Evolutionary conservation across 2,113 vertebrate species (phyloP).

Genomic region (Stigmatopora nigra): DNA sequence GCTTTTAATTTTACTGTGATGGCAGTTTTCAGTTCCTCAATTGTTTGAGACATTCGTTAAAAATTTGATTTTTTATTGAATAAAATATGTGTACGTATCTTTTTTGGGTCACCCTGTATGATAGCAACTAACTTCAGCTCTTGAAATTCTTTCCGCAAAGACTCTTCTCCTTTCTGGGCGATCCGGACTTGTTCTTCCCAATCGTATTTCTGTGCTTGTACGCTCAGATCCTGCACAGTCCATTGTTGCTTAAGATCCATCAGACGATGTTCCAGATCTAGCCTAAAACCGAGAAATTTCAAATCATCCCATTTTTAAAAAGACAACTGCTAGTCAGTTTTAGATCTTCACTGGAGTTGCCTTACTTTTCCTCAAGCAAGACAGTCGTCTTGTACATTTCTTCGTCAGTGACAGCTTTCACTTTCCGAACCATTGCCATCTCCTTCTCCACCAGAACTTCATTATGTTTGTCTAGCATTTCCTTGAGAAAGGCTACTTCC

Average conservation of each 20-base stretch:
- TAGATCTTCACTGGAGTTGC: neutral
- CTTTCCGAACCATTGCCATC: conserved; percentile 80
- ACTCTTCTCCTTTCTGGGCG: conserved; percentile 76
- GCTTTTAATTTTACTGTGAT: too few relatives aligned
- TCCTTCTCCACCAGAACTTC: conserved; percentile 82
- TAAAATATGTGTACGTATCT: too few relatives aligned
- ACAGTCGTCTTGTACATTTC: conserved; percentile 75
- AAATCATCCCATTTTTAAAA: neutral
- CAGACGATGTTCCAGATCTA: conserved; percentile 81
- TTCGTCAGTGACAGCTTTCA: conserved; percentile 83
- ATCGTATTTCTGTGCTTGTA: conserved; percentile 73
- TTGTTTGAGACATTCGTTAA: too few relatives aligned
- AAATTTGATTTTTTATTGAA: too few relatives aligned
- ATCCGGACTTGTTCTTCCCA: conserved; percentile 76
- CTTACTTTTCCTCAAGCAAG: conserved; percentile 88
- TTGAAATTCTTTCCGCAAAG: conserved; percentile 76
- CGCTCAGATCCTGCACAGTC: conserved; percentile 71
- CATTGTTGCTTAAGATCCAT: conserved; percentile 79
- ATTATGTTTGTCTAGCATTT: conserved; percentile 74
- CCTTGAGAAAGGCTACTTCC: conserved; percentile 79
- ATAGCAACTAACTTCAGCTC: conserved; percentile 69
- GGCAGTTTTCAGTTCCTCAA: too few relatives aligned
- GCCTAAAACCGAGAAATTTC: conserved; percentile 52
- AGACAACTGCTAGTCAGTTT: neutral
- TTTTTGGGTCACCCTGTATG: too few relatives aligned